phyloP scores from a whole-genome alignment of 2,888 invertebrate genomes.

The Caenorhabditis afra region DNA sequence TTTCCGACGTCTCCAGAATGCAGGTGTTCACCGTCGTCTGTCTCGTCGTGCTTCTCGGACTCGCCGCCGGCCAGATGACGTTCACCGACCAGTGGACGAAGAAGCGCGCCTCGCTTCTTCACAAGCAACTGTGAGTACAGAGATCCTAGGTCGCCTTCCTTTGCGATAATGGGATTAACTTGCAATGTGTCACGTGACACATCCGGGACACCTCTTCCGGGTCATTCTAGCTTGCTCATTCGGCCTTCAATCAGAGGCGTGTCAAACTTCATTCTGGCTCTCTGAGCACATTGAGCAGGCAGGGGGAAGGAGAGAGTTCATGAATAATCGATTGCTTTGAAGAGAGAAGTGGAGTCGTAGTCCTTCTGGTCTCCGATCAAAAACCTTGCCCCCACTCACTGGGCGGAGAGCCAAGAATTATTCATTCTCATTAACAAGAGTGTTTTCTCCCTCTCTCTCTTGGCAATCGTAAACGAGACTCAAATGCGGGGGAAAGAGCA shows the following conservation, averaged over 20 bases:
- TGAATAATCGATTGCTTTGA: constrained; percentile 35
- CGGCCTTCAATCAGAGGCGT: too few species aligned
- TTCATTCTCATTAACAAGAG: constrained; percentile 47
- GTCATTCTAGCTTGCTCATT: too few species aligned
- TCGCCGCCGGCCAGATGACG: constrained; percentile 65
- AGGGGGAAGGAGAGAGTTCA: too few species aligned
- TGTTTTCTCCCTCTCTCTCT: constrained; percentile 26
- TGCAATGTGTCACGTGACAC: too few species aligned
- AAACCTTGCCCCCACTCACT: background rate
- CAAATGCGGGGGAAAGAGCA: background rate
- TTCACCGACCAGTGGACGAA: constrained; percentile 70
- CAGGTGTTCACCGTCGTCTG: constrained; percentile 40
- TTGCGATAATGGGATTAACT: too few species aligned
- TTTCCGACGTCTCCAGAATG: constrained; percentile 43
- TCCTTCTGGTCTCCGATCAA: background rate
- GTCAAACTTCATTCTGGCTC: too few species aligned
- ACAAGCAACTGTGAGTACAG: constrained; percentile 40
- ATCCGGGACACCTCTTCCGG: background rate
- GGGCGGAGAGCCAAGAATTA: constrained; percentile 9
- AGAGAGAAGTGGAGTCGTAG: too few species aligned
- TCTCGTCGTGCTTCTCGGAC: constrained; percentile 46
- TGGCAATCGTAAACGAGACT: constrained; percentile 26
- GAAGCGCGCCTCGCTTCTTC: constrained; percentile 51
- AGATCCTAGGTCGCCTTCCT: background rate
- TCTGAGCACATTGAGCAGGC: too few species aligned